Evolutionary conservation across 2,797 vertebrate genomes (phyloP), one percentile per base, ranked within the genome.

Genomic region (Sebastes kiyomatsui): DNA sequence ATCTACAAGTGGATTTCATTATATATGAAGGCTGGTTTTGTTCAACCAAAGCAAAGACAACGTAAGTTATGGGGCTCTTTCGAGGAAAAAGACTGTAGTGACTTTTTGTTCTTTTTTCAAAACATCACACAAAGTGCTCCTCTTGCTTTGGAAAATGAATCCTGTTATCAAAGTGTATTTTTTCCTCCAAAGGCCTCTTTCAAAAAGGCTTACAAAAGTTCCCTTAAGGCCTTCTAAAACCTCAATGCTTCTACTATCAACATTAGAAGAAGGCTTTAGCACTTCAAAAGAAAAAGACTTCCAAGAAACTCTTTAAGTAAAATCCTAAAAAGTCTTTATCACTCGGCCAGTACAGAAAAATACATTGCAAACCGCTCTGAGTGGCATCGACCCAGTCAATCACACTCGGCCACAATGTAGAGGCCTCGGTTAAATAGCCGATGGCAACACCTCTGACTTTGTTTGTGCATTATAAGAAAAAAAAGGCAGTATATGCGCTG

Each of bases 201-300:
- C 20, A 77, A 61, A 68, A 76, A 66, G 30, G 33, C 38, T 62
- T 56, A 18, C 13, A 69, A 23, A 67, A 79, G 72, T 75, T 72
- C 68, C 42, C 67, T 61, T 5, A 35, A 58, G 42, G 46, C 20
- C 7, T 46, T 60, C 25, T 42, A 5, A 64, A 70, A 77, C 69
- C 55, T 52, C 46, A 23, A 1, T 25, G 71, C 38, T 9, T 72
- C 35, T 30, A 9, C 58, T 65, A 72, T 62, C 62, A 46, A 14
- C 64, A 69, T 56, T 46, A 28, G 60, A 82, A 59, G 59, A 56
- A 52, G 56, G 23, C 62, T 72, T 66, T 25, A 12, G 42, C 23
- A 13, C 61, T 62, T 87, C 42, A 76, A 70, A 76, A n/a, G 28
- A 80, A 73, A 49, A 16, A 10, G 3, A 64, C n/a, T 27, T 70